Base-by-base conservation (phyloP, 2,797 vertebrate genomes). In the Myotis findleyi region DNA sequence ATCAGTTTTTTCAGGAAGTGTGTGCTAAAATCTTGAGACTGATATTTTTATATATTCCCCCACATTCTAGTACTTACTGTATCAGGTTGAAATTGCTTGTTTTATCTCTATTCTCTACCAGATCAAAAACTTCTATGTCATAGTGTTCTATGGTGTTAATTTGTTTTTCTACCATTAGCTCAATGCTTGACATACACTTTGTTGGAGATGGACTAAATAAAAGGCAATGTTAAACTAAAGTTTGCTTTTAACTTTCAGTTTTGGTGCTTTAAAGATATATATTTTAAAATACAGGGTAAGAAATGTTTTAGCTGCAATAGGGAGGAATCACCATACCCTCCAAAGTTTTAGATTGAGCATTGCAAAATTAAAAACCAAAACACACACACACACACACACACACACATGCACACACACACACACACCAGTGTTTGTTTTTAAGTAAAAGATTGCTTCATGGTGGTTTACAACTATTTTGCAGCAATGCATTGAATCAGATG, bases 241-340 rank as follows among this genome's bases (percentile, higher is more conserved):
- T 91, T 85, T 85, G 30, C 66, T 84, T 87, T 95, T 88, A 88
- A 80, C 68, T 51, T 93, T 71, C 6, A 75, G 73, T 81, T 64
- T 71, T 47, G 38, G 21, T 91, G 21, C 62, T 93, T 88, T 93
- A 91, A 83, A 72, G 12, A 18, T 73, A 49, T 44, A 49, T 59
- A 1, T 51, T 8, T 73, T 81, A 62, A 94, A 81, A 77, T 87
- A 55, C 9, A 77, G 38, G 27, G 55, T 92, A 84, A 73, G 33
- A 91, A 82, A 59, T 84, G n/a, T 91, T 87, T 82, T 47, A 25
- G 47, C 75, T 76, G 23, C 10, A 85, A 0, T 69, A 75, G 13
- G n/a, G 86, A 53, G 75, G 82, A 93, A 75, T 93, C 41, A 75
- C 55, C 44, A 51, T 87, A 49, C 21, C 33, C 7, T 51, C 57